Base-by-base conservation (phyloP, 2,888 invertebrate species). In the Octodonta nipae region DNA sequence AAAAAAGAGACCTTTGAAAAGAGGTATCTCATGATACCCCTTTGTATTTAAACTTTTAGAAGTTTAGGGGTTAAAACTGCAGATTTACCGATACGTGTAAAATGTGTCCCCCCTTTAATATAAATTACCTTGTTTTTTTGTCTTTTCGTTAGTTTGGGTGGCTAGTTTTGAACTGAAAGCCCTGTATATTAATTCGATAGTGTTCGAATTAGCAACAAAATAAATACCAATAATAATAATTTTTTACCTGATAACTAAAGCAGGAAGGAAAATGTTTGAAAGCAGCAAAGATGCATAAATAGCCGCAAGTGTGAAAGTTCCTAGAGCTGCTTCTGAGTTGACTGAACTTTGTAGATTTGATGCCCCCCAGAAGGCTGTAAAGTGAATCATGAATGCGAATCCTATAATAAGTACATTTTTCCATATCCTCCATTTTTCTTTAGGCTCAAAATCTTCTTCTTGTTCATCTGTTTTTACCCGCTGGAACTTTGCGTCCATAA, bases 351-450 rank as follows among this genome's bases (percentile, higher is more conserved):
- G 84, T 24, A 84, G 66, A 60, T 84, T 84, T 30, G 82, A 78
- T 2, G 82, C 75, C 3, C 84, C 84, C 62, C 82, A 86, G 60
- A 89, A 93, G 4, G 91, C 88, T 1, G 88, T 92, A 64, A 93
- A 87, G 45, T 87, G 82, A 46, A 91, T 73, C 76, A 91, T 82
- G 62, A 92, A 92, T 1, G 87, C 87, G 37, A 85, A 64, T 2
- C 89, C 85, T 30, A 92, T 74, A 20, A 88, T 71, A 39, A 86
- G 61, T 26, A 91, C 76, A 59, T 92, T 92, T 50, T 79, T 79
- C 54, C 84, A 72, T 50, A 89, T 87, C 27, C 83, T 69, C 67
- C 78, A 72, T 62, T 72, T 71, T 54, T 83, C 83, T 14, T 68
- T 63, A 2, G 70, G 66, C 11, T 66, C 65, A 43, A 70, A 75